Conservation (phyloP, 2,113 vertebrate genomes). For the Puma concolor region DNA sequence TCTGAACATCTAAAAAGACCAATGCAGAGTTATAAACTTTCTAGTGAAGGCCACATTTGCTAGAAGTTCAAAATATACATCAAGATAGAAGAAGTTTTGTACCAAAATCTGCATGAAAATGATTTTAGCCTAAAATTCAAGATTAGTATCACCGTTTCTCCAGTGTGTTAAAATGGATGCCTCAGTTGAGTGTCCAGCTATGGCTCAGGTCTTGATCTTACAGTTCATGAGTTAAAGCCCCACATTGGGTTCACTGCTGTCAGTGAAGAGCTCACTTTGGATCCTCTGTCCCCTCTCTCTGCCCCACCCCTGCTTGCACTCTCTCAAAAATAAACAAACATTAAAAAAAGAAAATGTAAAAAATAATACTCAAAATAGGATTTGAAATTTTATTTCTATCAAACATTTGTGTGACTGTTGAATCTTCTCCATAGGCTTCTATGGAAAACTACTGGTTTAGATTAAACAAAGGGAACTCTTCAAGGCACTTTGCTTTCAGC, state of each 20-base stretch:
- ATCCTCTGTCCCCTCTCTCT: too few relatives aligned
- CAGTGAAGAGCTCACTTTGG: too few relatives aligned
- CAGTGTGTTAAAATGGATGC: background rate
- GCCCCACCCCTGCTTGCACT: too few relatives aligned
- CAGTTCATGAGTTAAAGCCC: too few relatives aligned
- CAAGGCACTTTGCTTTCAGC: conserved; percentile 23
- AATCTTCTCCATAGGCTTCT: background rate
- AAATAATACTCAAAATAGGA: background rate
- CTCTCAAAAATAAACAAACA: too few relatives aligned
- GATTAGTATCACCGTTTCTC: background rate
- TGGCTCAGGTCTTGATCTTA: too few relatives aligned
- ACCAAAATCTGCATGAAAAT: background rate
- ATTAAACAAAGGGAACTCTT: conserved; percentile 39
- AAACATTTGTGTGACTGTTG: background rate
- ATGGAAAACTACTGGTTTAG: conserved; percentile 42
- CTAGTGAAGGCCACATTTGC: background rate
- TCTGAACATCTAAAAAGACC: background rate
- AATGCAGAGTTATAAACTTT: background rate
- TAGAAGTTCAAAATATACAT: background rate
- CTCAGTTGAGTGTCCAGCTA: too few relatives aligned
- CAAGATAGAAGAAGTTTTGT: background rate
- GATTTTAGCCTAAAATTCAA: background rate
- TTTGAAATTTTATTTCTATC: conserved; percentile 36
- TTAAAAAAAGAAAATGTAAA: too few relatives aligned
- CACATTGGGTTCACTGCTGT: too few relatives aligned